These are phyloP conservation scores for Poecile montanus DNA, from an alignment of 2,797 vertebrate species.

Conservation along the genomic window DNA sequence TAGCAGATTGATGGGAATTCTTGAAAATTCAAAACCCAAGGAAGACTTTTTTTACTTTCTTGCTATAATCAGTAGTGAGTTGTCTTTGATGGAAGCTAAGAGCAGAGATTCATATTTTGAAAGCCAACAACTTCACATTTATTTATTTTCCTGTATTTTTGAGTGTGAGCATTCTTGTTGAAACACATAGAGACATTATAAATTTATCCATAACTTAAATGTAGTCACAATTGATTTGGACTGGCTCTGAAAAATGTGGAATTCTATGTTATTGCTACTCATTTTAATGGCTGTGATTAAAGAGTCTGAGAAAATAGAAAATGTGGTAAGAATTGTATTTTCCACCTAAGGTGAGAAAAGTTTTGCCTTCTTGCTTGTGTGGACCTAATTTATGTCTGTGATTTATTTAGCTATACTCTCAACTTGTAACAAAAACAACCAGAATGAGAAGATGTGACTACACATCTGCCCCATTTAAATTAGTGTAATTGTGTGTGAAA, in stretches of 20 bases:
- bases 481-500: background rate
- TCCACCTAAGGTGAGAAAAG: background rate
- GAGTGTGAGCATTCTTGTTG: background rate
- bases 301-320: background rate
- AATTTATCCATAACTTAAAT: background rate
- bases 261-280: background rate
- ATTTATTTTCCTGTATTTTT: background rate
- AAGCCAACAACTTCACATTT: background rate
- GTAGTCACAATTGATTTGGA: background rate
- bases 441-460: background rate
- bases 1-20: background rate
- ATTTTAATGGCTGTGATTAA: background rate
- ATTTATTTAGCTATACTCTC: background rate
- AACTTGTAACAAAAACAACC: background rate
- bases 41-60: background rate
- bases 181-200: background rate
- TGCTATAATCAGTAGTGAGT: background rate
- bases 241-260: background rate
- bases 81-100: background rate
- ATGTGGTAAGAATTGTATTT: background rate
- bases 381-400: background rate
- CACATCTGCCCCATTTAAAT: background rate
- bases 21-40: background rate
- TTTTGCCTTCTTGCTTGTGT: background rate
- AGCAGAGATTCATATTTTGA: background rate